A percentile compares a stretch with the other conserved stretches of the same genome.
phyloP scores from a whole-genome alignment of 2,113 vertebrate species.

The Mohoua ochrocephala region DNA sequence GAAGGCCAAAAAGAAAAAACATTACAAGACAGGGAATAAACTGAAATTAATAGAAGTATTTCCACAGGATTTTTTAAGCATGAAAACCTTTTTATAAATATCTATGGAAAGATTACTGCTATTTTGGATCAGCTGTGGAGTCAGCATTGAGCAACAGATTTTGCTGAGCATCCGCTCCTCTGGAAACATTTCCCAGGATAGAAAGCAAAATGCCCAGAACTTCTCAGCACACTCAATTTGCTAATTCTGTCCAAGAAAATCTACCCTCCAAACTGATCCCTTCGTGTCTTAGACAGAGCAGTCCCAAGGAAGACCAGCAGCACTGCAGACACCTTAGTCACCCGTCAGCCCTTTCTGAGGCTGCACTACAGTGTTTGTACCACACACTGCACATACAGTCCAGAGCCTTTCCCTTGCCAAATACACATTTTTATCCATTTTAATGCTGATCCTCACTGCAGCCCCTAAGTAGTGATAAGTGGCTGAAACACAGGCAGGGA shows the following conservation, averaged over 20 bases:
- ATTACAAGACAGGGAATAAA: neutral
- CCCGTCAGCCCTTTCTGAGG: neutral
- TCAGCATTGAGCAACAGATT: neutral
- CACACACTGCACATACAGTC: too few species aligned
- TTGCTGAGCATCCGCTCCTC: neutral
- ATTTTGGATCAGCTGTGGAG: slow-evolving; percentile 5
- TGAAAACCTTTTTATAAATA: neutral
- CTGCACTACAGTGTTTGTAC: neutral
- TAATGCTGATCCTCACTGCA: neutral
- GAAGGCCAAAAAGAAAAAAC: neutral
- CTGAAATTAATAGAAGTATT: neutral
- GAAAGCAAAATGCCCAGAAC: neutral
- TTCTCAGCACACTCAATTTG: neutral
- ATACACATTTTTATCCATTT: neutral
- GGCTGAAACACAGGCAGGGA: neutral
- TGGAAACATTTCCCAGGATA: neutral
- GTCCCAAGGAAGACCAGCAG: neutral
- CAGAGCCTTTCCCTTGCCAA: neutral
- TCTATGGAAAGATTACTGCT: neutral
- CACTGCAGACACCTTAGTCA: neutral
- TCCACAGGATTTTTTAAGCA: neutral
- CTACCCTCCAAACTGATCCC: neutral
- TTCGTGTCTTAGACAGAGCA: neutral
- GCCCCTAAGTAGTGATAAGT: neutral
- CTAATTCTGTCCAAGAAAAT: neutral